Base-by-base conservation (phyloP, 2,113 vertebrate genomes). In the Pangasianodon gigas region DNA sequence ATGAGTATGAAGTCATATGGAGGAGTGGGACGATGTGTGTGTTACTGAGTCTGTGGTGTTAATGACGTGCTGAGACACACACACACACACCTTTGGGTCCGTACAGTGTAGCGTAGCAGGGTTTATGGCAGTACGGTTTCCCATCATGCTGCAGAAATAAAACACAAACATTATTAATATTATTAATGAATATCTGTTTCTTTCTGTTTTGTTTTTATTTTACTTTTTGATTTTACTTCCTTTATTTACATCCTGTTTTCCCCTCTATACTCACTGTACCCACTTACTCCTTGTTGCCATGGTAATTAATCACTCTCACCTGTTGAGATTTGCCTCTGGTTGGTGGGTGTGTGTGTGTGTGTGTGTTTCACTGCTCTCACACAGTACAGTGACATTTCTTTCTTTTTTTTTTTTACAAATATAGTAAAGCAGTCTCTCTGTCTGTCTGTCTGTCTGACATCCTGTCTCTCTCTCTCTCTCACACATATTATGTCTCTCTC, bases 101-200 rank as follows among this genome's bases (percentile, higher is more conserved):
- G 32, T 95, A 97, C 90, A 97, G 96, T 90, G 95, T 93, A 79
- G 96, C 97, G 79, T 97, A 97, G 92, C 97, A 97, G 1, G 97
- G 97, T 92, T 96, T 96, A 94, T 97, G 96, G 93, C 97, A 97
- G 65, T 94, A 97, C 0, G 97, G 96, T 82, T 91, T 96, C 86
- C 96, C 97, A 6, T 97, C 95, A 85, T 97, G 97, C 97, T 97
- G 95, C 91, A 90, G 44, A 29, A 29, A 85, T 29, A 67, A 85
- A 41, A 41, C 37, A 84, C 37, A 48, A 62, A 48, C 60, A 51
- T 19, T 58, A 37, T 9, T 83, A 19, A 81, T 29, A 52, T 81
- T 26, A 81, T 26, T 14, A 9, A n/a, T 82, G 13, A 82, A n/a
- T 7, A 24, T 52, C 48, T 81, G 29, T 16, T 14, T 52, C 24